Evolutionary conservation across 2,797 vertebrate species (phyloP).

Genomic region (Chelon labrosus): DNA sequence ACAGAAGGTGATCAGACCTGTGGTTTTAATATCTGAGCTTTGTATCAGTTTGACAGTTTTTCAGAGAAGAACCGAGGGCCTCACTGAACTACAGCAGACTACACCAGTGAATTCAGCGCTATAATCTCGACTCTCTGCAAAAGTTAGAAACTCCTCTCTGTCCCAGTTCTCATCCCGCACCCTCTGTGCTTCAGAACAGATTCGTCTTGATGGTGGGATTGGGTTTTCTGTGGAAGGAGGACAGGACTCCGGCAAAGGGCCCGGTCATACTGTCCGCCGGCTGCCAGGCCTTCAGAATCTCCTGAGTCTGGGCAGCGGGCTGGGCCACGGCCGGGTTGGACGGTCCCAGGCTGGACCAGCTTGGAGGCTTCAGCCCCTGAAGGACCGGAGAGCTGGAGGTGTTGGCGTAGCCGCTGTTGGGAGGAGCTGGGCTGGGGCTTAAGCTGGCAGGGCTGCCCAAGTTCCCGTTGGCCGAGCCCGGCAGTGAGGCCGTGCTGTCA

Average conservation of each 20-base stretch:
- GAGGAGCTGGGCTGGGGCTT: constrained; percentile 89
- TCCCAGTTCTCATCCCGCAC: constrained; percentile 43
- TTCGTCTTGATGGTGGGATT: constrained; percentile 91
- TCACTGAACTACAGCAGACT: constrained; percentile 45
- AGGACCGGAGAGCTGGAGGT: constrained; percentile 85
- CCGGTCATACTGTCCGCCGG: constrained; percentile 92
- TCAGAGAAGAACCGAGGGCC: constrained; percentile 31
- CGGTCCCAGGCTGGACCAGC: constrained; percentile 90
- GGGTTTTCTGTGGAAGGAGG: constrained; percentile 96
- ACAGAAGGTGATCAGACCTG: constrained; percentile 30
- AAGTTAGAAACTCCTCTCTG: constrained; percentile 46
- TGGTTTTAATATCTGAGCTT: constrained; percentile 45
- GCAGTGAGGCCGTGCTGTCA: constrained; percentile 95
- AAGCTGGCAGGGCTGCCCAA: constrained; percentile 91
- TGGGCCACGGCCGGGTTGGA: constrained; percentile 82
- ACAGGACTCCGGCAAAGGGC: constrained; percentile 95
- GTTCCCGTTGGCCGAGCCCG: constrained; percentile 84
- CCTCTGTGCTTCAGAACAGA: constrained; percentile 89
- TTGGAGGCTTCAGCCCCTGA: constrained; percentile 90
- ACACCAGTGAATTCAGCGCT: constrained; percentile 38
- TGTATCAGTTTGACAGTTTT: constrained; percentile 18
- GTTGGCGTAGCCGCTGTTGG: constrained; percentile 81
- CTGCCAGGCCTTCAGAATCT: constrained; percentile 96
- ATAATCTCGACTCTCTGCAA: constrained; percentile 51
- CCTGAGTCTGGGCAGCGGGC: constrained; percentile 86